Percentiles rank a stretch among this genome's conserved stretches.
phyloP scores from a whole-genome alignment of 2,113 vertebrate genomes.

The Brachirus orientalis region DNA sequence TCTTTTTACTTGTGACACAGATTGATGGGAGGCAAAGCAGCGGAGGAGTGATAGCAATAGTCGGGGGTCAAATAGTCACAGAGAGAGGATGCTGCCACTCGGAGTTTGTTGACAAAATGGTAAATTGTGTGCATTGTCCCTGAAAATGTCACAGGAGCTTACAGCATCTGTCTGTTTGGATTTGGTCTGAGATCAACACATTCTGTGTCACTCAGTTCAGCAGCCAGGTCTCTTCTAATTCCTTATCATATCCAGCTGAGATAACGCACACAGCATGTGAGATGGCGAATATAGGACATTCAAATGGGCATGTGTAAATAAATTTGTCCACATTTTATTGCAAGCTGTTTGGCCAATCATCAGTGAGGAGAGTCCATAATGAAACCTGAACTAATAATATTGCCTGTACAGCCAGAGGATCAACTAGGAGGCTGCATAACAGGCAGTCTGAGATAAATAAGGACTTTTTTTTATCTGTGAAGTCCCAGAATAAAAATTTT shows the following conservation, averaged over 20 bases:
- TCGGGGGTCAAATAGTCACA: slow-evolving; percentile 45
- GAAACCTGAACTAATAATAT: background rate
- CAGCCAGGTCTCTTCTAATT: slow-evolving; percentile 28
- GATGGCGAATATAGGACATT: background rate
- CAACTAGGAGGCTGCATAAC: background rate
- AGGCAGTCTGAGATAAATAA: slow-evolving; percentile 1
- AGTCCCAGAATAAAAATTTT: background rate
- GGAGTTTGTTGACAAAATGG: slow-evolving; percentile 65
- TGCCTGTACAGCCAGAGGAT: background rate
- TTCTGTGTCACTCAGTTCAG: slow-evolving; percentile 20
- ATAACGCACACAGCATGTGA: slow-evolving; percentile 11
- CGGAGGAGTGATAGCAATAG: slow-evolving; percentile 53
- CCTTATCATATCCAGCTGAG: slow-evolving; percentile 34
- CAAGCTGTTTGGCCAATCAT: too few relatives aligned
- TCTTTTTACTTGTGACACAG: slow-evolving; percentile 65
- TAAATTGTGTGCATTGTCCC: slow-evolving; percentile 67
- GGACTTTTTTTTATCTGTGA: background rate
- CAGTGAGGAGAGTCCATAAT: background rate
- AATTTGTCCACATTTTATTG: too few relatives aligned
- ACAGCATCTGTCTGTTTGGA: slow-evolving; percentile 34
- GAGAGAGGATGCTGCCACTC: slow-evolving; percentile 38
- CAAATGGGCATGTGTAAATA: background rate
- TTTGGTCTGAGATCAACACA: slow-evolving; percentile 44
- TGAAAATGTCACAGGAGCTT: slow-evolving; percentile 63
- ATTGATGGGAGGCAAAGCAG: slow-evolving; percentile 60